Base-by-base conservation (phyloP, 1,140 invertebrate genomes). In the Drosophila mayri region DNA sequence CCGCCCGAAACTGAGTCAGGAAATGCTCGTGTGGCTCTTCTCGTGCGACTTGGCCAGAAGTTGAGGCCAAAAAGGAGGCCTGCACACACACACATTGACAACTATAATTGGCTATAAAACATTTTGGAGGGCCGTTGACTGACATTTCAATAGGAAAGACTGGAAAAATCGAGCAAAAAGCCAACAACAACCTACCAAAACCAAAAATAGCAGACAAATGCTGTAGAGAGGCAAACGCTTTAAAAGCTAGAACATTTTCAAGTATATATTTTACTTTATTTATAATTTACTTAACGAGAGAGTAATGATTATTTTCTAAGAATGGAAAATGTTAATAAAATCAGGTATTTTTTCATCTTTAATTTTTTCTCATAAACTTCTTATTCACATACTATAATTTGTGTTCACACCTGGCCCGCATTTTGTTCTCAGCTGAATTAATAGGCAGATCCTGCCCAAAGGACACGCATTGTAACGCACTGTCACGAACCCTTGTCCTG, bases 101-200 rank as follows among this genome's bases (percentile, higher is more conserved):
- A 49, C 37, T 57, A 72, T 82, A 82, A 82, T 82, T 82, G 79
- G 62, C 68, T 52, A 74, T 74, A 46, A 62, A 76, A 81, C 78
- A 80, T 81, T 76, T 76, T 40, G 25, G 40, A 47, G 46, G 47
- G 55, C 55, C 62, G 66, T 72, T 72, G 73, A 81, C 49, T 81
- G 73, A 82, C 74, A 78, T 74, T 68, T 78, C 68, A 77, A 82
- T 78, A 64, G 73, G 22, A 54, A 11, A 54, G 50, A 74, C 47
- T 28, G 65, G n/a, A n/a, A 18, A 44, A 28, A 41, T 16, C 43
- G 47, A 38, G 35, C 41, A 28, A 37, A 61, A 61, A 72, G 47
- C n/a, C 58, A 40, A 28, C 9, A 50, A 32, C 5, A 50, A 4
- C 35, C 32, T 18, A 68, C 37, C 28, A 38, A 47, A 47, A 32